Percentiles rank a stretch among this genome's conserved stretches.
phyloP scores from a whole-genome alignment of 2,113 vertebrate genomes.

The Alexandromys fortis region DNA sequence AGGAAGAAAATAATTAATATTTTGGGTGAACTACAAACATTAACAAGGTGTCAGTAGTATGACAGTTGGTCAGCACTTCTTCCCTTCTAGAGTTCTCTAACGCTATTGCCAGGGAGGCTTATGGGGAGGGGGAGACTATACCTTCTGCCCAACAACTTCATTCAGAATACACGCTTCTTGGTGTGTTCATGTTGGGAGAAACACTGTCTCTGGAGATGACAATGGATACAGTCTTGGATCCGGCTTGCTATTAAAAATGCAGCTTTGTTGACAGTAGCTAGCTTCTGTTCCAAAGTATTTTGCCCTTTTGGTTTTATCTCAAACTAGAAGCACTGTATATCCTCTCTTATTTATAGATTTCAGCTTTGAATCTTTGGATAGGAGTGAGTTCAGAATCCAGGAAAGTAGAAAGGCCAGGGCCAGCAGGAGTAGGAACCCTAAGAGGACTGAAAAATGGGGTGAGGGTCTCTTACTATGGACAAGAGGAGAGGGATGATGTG shows the following conservation, averaged over 20 bases:
- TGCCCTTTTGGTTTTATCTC: background rate
- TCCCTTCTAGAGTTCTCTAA: background rate
- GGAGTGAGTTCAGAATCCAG: background rate
- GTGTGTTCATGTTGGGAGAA: background rate
- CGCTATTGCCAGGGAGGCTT: background rate
- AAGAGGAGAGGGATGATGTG: background rate
- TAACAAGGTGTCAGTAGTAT: constrained; percentile 46
- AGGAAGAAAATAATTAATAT: constrained; percentile 69
- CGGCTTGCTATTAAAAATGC: background rate
- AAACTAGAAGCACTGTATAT: background rate
- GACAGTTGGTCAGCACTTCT: background rate
- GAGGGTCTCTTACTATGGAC: background rate
- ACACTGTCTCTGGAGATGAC: background rate
- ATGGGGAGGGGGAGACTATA: background rate
- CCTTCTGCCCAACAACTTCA: background rate
- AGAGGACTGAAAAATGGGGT: background rate
- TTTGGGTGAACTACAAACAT: constrained; percentile 20
- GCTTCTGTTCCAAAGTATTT: background rate
- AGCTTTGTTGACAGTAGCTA: background rate
- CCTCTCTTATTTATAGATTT: background rate
- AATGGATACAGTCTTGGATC: background rate
- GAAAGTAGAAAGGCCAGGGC: background rate
- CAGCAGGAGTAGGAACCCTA: too few species aligned
- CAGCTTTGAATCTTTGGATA: background rate
- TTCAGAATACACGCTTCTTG: background rate